phyloP scores from a whole-genome alignment of 2,797 vertebrate species.

The Cyprinodon diabolis region DNA sequence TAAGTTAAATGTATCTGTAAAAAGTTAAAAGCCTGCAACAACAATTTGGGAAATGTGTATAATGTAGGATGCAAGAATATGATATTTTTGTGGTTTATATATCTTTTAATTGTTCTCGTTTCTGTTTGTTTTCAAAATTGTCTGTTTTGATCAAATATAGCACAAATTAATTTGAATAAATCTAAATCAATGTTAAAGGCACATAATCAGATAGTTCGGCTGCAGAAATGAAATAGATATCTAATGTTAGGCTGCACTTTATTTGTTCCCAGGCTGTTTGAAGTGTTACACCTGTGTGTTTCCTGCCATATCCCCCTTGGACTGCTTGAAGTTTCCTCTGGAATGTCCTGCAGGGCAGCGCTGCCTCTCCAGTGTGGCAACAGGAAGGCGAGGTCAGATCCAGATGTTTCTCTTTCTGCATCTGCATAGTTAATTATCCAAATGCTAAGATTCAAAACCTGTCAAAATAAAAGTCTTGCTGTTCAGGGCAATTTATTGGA shows the following conservation, averaged over 20 bases:
- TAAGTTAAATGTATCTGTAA: neutral
- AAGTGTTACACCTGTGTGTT: constrained; percentile 83
- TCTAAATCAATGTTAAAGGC: neutral
- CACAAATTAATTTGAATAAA: too few relatives aligned
- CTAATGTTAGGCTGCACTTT: neutral
- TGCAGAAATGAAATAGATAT: neutral
- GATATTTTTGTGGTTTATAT: neutral
- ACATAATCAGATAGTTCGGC: neutral
- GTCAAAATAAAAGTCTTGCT: constrained; percentile 28
- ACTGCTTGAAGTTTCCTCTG: constrained; percentile 79
- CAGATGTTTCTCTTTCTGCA: constrained; percentile 3
- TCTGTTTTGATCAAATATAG: too few relatives aligned
- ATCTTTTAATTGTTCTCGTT: neutral
- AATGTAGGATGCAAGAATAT: neutral
- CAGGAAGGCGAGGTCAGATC: constrained; percentile 71
- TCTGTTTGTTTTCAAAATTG: neutral
- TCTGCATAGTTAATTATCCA: neutral
- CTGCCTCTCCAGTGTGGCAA: constrained; percentile 77
- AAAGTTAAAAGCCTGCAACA: neutral
- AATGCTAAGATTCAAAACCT: constrained; percentile 16
- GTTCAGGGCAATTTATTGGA: constrained; percentile 10
- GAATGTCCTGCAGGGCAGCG: constrained; percentile 75
- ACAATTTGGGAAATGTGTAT: too few relatives aligned
- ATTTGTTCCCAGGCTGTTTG: constrained; percentile 62
- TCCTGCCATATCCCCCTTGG: constrained; percentile 79